Percentiles rank a stretch among this genome's conserved stretches.
Evolutionary conservation across 2,888 invertebrate species (phyloP).

Genomic region (Cosmia trapezina): DNA sequence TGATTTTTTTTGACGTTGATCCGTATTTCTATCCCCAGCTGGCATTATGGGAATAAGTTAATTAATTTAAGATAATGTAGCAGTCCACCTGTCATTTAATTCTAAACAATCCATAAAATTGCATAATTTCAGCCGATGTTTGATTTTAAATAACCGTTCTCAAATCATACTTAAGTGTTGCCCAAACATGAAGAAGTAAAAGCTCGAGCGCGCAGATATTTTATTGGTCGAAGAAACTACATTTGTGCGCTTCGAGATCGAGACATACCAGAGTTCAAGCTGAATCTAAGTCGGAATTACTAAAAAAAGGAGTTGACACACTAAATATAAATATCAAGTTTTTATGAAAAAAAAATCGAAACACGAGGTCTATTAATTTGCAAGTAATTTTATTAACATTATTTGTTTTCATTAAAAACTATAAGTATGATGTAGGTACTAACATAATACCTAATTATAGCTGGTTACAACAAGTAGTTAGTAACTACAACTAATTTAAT

Average conservation of each 20-base stretch:
- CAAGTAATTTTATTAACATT: not conserved
- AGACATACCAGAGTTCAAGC: not conserved
- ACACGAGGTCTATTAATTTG: not conserved
- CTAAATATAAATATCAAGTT: no score
- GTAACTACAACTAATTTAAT: not conserved
- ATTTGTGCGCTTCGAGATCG: not conserved
- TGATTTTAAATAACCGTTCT: not conserved
- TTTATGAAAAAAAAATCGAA: not conserved
- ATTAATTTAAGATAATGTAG: not conserved
- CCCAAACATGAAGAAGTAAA: slow-evolving; percentile 1
- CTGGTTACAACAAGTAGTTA: no score
- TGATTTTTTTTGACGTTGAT: not conserved
- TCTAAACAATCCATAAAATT: not conserved
- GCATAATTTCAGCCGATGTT: not conserved
- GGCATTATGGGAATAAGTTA: no score
- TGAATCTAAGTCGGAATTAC: not conserved
- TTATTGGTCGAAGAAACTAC: slow-evolving; percentile 3
- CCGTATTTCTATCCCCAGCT: not conserved
- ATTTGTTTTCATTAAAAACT: not conserved
- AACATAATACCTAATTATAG: not conserved
- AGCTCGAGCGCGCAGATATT: not conserved
- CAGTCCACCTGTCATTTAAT: not conserved
- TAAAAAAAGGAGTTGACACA: not conserved
- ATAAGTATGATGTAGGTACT: not conserved
- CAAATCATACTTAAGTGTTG: not conserved